phyloP scores from a whole-genome alignment of 2,797 vertebrate genomes.

The Takifugu rubripes region DNA sequence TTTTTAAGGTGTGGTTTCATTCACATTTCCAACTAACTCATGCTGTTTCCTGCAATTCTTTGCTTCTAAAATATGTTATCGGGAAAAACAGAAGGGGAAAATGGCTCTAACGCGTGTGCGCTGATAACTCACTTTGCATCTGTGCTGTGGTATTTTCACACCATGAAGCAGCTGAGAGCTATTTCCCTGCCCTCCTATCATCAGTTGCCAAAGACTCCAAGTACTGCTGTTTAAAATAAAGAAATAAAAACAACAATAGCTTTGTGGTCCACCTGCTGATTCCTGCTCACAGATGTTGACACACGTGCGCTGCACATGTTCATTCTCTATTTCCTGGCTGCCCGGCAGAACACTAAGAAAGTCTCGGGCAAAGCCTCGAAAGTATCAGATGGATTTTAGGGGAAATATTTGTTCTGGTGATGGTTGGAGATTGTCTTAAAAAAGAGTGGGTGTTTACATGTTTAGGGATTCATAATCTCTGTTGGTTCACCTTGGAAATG shows the following conservation, averaged over 20 bases:
- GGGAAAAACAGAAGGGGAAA: neutral
- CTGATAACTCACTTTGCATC: no score
- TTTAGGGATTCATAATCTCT: neutral
- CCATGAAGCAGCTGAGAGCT: constrained; percentile 1
- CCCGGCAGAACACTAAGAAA: neutral
- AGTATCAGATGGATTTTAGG: neutral
- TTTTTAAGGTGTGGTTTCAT: no score
- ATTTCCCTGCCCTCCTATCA: neutral
- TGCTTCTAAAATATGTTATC: no score
- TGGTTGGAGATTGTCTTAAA: neutral
- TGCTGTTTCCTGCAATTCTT: no score
- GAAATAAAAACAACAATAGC: neutral
- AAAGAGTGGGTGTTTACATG: neutral
- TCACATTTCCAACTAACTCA: no score
- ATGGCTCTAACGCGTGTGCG: neutral
- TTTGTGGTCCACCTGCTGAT: constrained; percentile 3
- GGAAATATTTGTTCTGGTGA: neutral
- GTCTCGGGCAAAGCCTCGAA: neutral
- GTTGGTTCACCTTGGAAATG: constrained; percentile 79
- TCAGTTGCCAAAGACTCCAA: neutral
- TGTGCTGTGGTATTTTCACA: no score
- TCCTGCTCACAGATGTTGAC: neutral
- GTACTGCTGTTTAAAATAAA: neutral
- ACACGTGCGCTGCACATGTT: constrained; percentile 1
- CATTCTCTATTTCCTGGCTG: neutral